Percentiles rank a stretch among this genome's conserved stretches.
Conservation (phyloP, 2,888 invertebrate species). For the Eupsilia transversa region DNA sequence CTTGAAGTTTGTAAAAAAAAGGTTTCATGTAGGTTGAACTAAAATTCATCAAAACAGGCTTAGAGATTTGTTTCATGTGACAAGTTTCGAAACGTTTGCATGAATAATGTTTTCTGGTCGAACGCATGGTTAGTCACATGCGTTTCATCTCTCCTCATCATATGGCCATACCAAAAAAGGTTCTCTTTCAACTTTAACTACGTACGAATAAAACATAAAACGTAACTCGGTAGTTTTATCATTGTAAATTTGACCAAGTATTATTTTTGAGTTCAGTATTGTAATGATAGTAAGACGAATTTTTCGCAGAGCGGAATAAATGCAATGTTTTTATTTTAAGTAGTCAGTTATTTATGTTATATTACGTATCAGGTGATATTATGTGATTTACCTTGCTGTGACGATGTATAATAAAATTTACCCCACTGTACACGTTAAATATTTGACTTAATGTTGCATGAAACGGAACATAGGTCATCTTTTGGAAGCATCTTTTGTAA, state of each 20-base stretch:
- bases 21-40: neutral
- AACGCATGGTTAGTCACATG: neutral
- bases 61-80: neutral
- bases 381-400: constrained; percentile 89
- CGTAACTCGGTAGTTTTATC: constrained; percentile 47
- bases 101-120: constrained; percentile 1
- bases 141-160: neutral
- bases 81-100: neutral
- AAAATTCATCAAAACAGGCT: neutral
- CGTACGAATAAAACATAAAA: constrained; percentile 29
- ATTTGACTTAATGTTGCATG: constrained; percentile 51
- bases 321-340: constrained; percentile 75
- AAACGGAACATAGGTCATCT: constrained; percentile 27
- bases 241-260: constrained; percentile 69
- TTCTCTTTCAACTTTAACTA: constrained; percentile 18
- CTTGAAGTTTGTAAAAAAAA: too few species aligned
- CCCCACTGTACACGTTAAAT: constrained; percentile 57
- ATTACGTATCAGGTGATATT: constrained; percentile 83
- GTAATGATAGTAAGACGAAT: constrained; percentile 81
- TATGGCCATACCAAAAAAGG: neutral
- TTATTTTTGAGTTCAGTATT: constrained; percentile 79
- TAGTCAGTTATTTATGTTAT: constrained; percentile 75
- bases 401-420: constrained; percentile 74
- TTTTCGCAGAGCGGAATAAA: constrained; percentile 85
- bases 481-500: constrained; percentile 39